Conservation (phyloP, 2,888 invertebrate genomes). For the Acronicta aceris region DNA sequence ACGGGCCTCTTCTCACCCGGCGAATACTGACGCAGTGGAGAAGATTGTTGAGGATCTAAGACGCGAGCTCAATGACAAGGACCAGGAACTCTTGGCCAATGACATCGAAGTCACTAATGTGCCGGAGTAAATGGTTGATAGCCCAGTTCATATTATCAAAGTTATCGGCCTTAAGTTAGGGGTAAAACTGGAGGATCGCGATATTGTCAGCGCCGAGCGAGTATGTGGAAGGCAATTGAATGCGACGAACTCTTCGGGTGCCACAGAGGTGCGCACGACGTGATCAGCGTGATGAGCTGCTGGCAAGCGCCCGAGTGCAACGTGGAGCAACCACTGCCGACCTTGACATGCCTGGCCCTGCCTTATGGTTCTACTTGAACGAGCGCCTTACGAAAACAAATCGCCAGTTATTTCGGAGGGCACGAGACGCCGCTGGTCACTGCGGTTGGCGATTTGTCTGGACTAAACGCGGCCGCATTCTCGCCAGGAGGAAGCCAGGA, state of each 20-base stretch:
- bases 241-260: too few species aligned
- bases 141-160: not conserved
- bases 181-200: not conserved
- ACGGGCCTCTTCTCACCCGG: too few species aligned
- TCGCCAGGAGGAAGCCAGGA: not conserved
- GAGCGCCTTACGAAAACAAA: slow-evolving; percentile 35
- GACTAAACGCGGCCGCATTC: slow-evolving; percentile 3
- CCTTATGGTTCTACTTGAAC: slow-evolving; percentile 32
- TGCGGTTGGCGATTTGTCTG: not conserved
- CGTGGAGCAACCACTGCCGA: slow-evolving; percentile 27
- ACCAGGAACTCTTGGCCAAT: too few species aligned
- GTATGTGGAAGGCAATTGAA: too few species aligned
- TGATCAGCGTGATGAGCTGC: slow-evolving; percentile 29
- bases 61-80: too few species aligned
- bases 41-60: too few species aligned
- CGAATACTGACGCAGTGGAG: too few species aligned
- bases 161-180: not conserved
- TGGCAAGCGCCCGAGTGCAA: slow-evolving; percentile 32
- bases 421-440: slow-evolving; percentile 9
- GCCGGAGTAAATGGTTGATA: not conserved
- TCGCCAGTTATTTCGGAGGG: slow-evolving; percentile 29
- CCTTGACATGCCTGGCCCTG: slow-evolving; percentile 9
- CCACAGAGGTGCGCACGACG: slow-evolving; percentile 22
- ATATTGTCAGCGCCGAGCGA: too few species aligned
- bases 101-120: too few species aligned